These are phyloP conservation scores for Porites australiensis DNA, from an alignment of 64 coral and sea anemone species.

Conservation along the genomic window DNA sequence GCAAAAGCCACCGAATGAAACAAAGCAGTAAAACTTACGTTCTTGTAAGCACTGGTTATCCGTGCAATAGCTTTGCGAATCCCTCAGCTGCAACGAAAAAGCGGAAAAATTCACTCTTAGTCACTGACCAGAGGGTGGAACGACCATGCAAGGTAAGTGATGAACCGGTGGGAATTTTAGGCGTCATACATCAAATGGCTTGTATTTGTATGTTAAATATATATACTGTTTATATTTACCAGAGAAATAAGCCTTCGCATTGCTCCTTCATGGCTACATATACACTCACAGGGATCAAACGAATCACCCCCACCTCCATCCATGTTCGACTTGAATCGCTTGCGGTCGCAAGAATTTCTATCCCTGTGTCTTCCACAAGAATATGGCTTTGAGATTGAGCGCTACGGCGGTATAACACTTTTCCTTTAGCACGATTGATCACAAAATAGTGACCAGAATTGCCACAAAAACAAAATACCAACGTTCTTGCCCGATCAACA, in stretches of 20 bases:
- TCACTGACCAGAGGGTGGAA: neutral
- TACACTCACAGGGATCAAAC: constrained; percentile 99
- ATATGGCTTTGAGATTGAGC: neutral
- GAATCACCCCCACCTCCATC: constrained; percentile 84
- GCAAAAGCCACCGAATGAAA: neutral
- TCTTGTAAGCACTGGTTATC: constrained; percentile 98
- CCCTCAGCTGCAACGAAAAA: constrained; percentile 72
- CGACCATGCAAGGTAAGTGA: neutral
- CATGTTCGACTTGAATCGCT: constrained; percentile 45
- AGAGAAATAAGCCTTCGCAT: constrained; percentile 97
- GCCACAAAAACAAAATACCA: constrained; percentile 26
- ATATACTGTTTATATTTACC: constrained; percentile 56
- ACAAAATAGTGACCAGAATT: neutral
- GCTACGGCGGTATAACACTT: neutral
- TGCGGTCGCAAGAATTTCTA: neutral
- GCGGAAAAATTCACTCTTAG: neutral
- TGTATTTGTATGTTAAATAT: neutral
- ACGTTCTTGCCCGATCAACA: constrained; percentile 3
- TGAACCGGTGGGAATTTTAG: neutral
- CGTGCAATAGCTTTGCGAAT: constrained; percentile 97
- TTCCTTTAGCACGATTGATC: neutral
- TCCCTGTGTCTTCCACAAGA: neutral
- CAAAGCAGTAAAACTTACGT: constrained; percentile 73
- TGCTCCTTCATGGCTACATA: constrained; percentile 96
- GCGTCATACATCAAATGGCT: neutral